Percentiles rank a stretch among this genome's conserved stretches.
These are phyloP conservation scores for Crambe crambe DNA, from an alignment of 37 sponge, comb jelly and placozoan genomes.

Conservation along the genomic window DNA sequence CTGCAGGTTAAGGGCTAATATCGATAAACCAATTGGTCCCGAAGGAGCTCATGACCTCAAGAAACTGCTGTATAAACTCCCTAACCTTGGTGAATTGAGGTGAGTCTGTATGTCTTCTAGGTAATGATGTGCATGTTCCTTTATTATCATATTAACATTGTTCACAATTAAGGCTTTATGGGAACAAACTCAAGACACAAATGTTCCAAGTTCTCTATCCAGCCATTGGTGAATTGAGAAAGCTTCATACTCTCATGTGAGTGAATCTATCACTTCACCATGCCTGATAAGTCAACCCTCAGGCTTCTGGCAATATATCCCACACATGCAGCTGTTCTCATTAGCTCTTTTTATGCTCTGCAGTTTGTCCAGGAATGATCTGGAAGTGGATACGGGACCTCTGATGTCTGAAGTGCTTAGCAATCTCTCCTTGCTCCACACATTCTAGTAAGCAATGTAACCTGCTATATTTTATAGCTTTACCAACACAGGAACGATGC, in stretches of 20 bases:
- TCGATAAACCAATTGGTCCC: constrained; percentile 30
- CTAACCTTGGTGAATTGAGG: constrained; percentile 41
- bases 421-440: constrained; percentile 11
- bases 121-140: neutral
- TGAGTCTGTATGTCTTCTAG: neutral
- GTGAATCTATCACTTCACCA: neutral
- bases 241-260: constrained; percentile 39
- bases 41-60: constrained; percentile 20
- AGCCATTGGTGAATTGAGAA: constrained; percentile 10
- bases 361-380: constrained; percentile 36
- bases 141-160: neutral
- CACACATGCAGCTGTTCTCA: too few species aligned
- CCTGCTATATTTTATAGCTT: neutral
- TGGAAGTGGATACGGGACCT: constrained; percentile 13
- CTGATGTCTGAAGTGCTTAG: neutral
- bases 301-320: too few species aligned
- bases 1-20: constrained; percentile 20
- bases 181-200: constrained; percentile 24
- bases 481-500: neutral
- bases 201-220: constrained; percentile 14
- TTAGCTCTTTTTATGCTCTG: neutral
- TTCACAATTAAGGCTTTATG: constrained; percentile 32
- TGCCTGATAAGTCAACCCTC: neutral
- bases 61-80: constrained; percentile 10
- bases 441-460: constrained; percentile 37